phyloP scores from a whole-genome alignment of 2,797 vertebrate genomes.

The Acipenser ruthenus region DNA sequence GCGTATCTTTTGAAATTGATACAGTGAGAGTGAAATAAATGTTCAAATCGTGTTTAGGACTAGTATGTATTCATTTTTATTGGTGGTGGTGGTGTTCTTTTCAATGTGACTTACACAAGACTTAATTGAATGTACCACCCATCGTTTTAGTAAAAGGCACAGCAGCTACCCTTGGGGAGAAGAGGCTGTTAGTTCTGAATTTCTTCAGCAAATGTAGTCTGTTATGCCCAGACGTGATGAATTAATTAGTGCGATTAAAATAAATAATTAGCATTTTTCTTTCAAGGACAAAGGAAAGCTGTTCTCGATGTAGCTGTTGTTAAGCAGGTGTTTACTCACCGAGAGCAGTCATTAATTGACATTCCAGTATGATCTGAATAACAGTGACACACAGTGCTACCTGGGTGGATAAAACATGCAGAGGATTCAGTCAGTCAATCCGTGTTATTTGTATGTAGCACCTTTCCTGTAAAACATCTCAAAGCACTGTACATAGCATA shows the following conservation, averaged over 20 bases:
- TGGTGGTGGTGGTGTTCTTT: too few relatives aligned
- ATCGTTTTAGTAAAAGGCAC: too few relatives aligned
- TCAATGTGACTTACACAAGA: too few relatives aligned
- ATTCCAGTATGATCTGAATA: neutral
- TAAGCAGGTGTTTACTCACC: constrained; percentile 21
- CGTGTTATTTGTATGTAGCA: too few relatives aligned
- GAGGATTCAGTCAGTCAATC: too few relatives aligned
- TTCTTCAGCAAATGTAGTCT: neutral
- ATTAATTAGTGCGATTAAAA: neutral
- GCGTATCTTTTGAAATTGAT: too few relatives aligned
- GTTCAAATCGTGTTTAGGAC: too few relatives aligned
- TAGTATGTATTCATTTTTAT: too few relatives aligned
- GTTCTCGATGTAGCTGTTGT: neutral
- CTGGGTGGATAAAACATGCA: neutral
- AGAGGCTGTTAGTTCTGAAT: neutral
- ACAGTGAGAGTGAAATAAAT: too few relatives aligned
- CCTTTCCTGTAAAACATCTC: too few relatives aligned
- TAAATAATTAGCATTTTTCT: neutral
- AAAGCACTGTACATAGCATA: too few relatives aligned
- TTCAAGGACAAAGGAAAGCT: constrained; percentile 1
- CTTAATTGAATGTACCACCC: too few relatives aligned
- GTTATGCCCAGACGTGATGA: neutral
- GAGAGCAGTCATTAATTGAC: constrained; percentile 15
- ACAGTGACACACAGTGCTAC: neutral
- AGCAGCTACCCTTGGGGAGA: neutral